Percentiles rank a stretch among this genome's conserved stretches.
Evolutionary conservation across 2,113 vertebrate genomes (phyloP).

Genomic region (Chloebia gouldiae): DNA sequence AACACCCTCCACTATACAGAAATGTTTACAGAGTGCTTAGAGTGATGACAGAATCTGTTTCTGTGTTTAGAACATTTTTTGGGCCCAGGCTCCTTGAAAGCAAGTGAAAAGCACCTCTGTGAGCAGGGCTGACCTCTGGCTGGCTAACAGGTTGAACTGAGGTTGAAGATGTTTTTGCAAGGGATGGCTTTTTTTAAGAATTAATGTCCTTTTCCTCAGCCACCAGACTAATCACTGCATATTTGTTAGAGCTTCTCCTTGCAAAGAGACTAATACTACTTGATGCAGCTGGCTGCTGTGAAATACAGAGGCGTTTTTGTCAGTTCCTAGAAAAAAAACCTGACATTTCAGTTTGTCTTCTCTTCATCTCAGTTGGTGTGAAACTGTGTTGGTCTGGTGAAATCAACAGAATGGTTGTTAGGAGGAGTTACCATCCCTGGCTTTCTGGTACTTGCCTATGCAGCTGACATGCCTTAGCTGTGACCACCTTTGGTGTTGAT

Average conservation of each 20-base stretch:
- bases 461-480: not conserved
- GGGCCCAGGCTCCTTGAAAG: not conserved
- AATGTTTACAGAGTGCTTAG: not conserved
- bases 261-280: not conserved
- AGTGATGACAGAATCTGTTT: not conserved
- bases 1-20: not conserved
- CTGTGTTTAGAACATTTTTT: not conserved
- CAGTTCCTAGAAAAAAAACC: conserved; percentile 29
- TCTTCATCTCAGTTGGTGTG: conserved; percentile 12
- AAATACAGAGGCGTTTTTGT: conserved; percentile 48
- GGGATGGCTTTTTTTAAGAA: not conserved
- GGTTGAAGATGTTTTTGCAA: not conserved
- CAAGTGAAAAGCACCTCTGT: conserved; percentile 7
- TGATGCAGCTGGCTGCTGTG: conserved; percentile 14
- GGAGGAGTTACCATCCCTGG: not conserved
- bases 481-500: conserved; percentile 4
- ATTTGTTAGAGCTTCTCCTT: not conserved
- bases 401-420: conserved; percentile 45
- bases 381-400: conserved; percentile 9
- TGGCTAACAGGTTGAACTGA: not conserved
- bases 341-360: conserved; percentile 32
- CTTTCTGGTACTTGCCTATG: not conserved
- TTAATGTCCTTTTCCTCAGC: not conserved
- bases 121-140: not conserved
- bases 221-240: not conserved